Evolutionary conservation across 2,797 vertebrate species (phyloP), one percentile per base, ranked within the genome.

Genomic region (Peromyscus aztecus): DNA sequence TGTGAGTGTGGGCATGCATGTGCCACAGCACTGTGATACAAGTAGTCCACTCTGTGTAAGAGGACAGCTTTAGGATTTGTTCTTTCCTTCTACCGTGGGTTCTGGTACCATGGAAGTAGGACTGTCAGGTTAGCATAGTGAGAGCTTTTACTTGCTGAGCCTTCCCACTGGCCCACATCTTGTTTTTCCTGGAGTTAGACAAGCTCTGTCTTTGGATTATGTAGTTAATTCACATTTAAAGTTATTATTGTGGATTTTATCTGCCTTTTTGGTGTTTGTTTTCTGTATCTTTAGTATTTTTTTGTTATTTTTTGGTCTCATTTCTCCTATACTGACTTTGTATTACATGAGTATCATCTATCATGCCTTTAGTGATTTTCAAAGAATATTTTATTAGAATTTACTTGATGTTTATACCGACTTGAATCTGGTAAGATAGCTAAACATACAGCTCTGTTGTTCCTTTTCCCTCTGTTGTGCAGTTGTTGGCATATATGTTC

Each of bases 291-390:
- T 80, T 84, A 21, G 81, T 86, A 11, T 49, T 77, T 77, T 77
- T 27, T 71, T 37, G n/a, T 27, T 78, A 55, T 65, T 65, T 65
- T 65, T 90, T 73, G 6, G n/a, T 91, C 16, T 63, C 24, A 1
- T 88, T 73, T 87, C 31, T 90, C 49, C 61, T 94, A 65, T 91
- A 31, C 4, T 84, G 57, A 90, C 9, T 94, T 91, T 88, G 12
- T 94, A 63, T 96, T 86, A 86, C 59, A 34, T 91, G 40, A 19
- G 11, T 94, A 86, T 75, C 55, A 85, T 93, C 21, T 96, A 13
- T 85, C 73, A 6, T 90, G 52, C 4, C 19, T 81, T 94, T 89
- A 37, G 84, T 94, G 29, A 78, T 90, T 94, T 96, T 96, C 86
- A 46, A 90, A 69, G 57, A 86, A 0, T 91, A 65, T 71, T 89